Evolutionary conservation across 2,888 invertebrate genomes (phyloP).

Genomic region (Acanthosoma haemorrhoidale): DNA sequence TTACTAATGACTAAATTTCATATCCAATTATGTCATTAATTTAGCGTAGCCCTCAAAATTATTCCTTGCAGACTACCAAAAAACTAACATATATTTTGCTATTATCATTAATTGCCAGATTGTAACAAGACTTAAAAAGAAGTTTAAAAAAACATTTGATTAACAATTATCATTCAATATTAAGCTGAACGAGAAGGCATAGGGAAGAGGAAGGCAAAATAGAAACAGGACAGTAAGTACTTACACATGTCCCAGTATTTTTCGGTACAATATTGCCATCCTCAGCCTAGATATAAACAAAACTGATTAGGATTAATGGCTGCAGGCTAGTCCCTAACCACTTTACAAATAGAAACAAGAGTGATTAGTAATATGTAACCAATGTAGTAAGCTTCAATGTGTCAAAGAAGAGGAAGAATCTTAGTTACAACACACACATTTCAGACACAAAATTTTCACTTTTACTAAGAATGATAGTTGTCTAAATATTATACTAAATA

Average conservation of each 20-base stretch:
- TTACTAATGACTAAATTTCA: no score
- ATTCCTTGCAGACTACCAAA: no score
- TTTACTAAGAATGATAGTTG: no score
- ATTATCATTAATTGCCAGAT: conserved; percentile 5
- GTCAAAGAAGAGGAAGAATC: no score
- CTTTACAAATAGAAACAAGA: neutral
- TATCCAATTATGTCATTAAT: no score
- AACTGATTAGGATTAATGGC: conserved; percentile 20
- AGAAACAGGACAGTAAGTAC: conserved; percentile 31
- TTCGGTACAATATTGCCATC: conserved; percentile 33
- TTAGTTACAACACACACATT: no score
- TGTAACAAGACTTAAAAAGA: neutral
- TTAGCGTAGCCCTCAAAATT: no score
- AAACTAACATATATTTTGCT: conserved; percentile 2
- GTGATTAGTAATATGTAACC: neutral
- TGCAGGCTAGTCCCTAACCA: neutral
- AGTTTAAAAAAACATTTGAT: neutral
- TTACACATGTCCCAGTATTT: conserved; percentile 37
- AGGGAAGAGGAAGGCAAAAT: conserved; percentile 25
- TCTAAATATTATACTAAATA: no score
- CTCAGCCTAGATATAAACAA: conserved; percentile 36
- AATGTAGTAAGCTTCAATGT: no score
- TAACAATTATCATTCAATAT: neutral
- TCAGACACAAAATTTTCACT: no score
- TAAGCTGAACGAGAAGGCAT: conserved; percentile 6